Base-by-base conservation (phyloP, 2,888 invertebrate genomes). In the Eumerus sabulonum region DNA sequence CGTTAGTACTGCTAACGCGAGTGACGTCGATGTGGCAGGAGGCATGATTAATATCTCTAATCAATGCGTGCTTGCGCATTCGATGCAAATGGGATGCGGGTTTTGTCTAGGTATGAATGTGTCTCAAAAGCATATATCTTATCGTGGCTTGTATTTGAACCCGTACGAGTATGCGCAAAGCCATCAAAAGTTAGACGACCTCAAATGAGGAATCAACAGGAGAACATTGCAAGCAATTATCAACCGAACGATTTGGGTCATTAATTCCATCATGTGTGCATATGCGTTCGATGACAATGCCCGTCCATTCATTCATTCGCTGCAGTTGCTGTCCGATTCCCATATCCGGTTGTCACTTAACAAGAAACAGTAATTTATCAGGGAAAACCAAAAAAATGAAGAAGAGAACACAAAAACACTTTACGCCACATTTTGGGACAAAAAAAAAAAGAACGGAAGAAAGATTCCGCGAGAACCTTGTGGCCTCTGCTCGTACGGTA, bases 341-440 rank as follows among this genome's bases (percentile, higher is more conserved):
- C 53, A 54, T 48, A 47, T 51, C 36, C 40, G 47, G 42, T 57
- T 66, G 72, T 77, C 67, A 72, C 47, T 67, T 63, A 57, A 53
- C 67, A 72, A 51, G 54, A 35, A 77, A 72, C 72, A 71, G 67
- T 72, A 72, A 77, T 77, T 77, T 67, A 72, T 77, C 77, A 77
- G 72, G 62, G 72, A 48, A 36, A 62, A 62, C 36, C 12, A 54
- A 27, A 7, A 27, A 27, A 27, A 72, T 77, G 72, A 77, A 77
- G 62, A 77, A n/a, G 14, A 19, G 42, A 56, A 59, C 48, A 16
- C 42, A n/a, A 27, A 27, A 47, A 56, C 14, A 27, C 44, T 63
- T 45, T 60, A 18, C 56, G 51, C 48, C 59, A 64, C 53, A 68
- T 68, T 76, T 42, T 62, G 56, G 56, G 9, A n/a, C 13, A n/a